Conservation (phyloP, 1,140 invertebrate genomes). For the Drosophila funebris region DNA sequence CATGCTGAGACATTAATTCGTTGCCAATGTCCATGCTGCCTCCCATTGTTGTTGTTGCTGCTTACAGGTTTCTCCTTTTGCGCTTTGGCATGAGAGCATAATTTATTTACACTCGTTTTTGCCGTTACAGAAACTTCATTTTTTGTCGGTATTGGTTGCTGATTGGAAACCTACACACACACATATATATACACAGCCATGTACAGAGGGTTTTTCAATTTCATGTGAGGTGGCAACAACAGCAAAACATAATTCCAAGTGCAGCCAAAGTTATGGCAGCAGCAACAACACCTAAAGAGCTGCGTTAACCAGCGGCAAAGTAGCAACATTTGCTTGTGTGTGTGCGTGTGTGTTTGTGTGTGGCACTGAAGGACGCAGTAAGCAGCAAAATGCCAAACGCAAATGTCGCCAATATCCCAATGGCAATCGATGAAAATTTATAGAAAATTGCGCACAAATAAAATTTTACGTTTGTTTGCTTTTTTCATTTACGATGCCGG, state of each 20-base stretch:
- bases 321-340: conserved; percentile 14
- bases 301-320: conserved; percentile 42
- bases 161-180: conserved; percentile 66
- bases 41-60: conserved; percentile 24
- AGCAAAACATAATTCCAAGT: conserved; percentile 66
- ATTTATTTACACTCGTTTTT: conserved; percentile 66
- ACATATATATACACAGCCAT: conserved; percentile 14
- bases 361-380: conserved; percentile 53
- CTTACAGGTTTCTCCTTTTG: conserved; percentile 53
- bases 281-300: conserved; percentile 34
- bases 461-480: conserved; percentile 82
- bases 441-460: conserved; percentile 82
- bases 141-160: conserved; percentile 40
- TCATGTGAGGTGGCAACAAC: conserved; percentile 26
- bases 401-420: conserved; percentile 81
- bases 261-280: conserved; percentile 68
- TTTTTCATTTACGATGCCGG: conserved; percentile 75
- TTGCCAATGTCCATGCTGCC: conserved; percentile 49
- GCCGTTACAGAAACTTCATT: conserved; percentile 68
- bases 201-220: conserved; percentile 60
- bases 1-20: conserved; percentile 74
- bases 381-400: conserved; percentile 77
- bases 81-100: conserved; percentile 43
- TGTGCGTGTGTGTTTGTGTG: conserved; percentile 4
- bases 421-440: conserved; percentile 81